Conservation (phyloP, 1,140 invertebrate species). For the Trachymyrmex septentrionalis region DNA sequence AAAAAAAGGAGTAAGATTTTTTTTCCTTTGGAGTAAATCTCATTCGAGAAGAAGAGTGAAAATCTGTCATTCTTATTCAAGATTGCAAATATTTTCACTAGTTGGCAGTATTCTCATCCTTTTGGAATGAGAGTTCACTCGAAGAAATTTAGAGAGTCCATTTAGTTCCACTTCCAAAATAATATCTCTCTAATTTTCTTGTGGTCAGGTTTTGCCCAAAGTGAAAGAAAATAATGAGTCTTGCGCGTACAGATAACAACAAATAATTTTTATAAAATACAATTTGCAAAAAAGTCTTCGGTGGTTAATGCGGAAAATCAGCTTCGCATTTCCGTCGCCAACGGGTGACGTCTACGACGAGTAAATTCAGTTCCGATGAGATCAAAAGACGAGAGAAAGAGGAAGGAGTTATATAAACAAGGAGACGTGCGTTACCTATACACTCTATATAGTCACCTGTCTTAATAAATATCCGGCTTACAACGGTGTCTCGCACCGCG, state of each 20-base stretch:
- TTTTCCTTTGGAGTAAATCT: too few relatives aligned
- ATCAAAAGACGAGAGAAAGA: not conserved
- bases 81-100: too few relatives aligned
- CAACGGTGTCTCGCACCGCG: constrained; percentile 17
- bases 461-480: constrained; percentile 61
- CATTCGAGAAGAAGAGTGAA: too few relatives aligned
- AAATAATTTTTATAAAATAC: constrained; percentile 50
- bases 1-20: too few relatives aligned
- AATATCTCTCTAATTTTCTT: not conserved
- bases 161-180: not conserved
- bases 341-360: constrained; percentile 45
- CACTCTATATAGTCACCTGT: constrained; percentile 47
- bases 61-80: too few relatives aligned
- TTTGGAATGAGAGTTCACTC: too few relatives aligned
- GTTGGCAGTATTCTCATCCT: too few relatives aligned
- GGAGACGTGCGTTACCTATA: constrained; percentile 7
- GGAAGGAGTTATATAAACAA: not conserved
- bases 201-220: not conserved
- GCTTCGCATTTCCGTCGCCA: not conserved
- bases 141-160: not conserved
- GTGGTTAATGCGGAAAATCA: constrained; percentile 65
- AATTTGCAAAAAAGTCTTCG: constrained; percentile 49
- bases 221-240: constrained; percentile 14
- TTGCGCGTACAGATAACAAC: constrained; percentile 28
- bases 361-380: constrained; percentile 63